Evolutionary conservation across 2,888 invertebrate genomes (phyloP), one percentile per base, ranked within the genome.

Genomic region (Frankliniella fusca): DNA sequence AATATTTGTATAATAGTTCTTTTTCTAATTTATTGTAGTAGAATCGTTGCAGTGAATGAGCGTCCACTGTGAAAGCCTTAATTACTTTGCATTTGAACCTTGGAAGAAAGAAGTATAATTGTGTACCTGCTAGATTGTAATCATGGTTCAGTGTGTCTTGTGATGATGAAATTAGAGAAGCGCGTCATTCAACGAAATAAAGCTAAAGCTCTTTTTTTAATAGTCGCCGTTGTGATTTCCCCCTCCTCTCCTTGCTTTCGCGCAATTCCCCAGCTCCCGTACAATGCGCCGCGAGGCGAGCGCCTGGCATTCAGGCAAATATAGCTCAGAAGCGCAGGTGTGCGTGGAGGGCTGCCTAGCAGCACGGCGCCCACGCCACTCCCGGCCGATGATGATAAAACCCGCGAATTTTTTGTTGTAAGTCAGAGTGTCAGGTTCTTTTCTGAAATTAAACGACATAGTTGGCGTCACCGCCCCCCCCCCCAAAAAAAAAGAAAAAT

Each of bases 101-200:
- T 12, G 70, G 70, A 76, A 23, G 70, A 76, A 76, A 76, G 70
- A 54, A 76, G 70, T 76, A 27, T 76, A 76, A 76, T 76, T 76
- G 70, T 76, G 70, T 76, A 76, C 70, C 70, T 76, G 70, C 70
- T 76, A 76, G 70, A 76, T 76, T 76, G 70, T 76, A 76, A 76
- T 76, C 70, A 76, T 23, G 70, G 70, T 76, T 76, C 70, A 76
- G 70, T 27, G 70, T 76, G 70, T 76, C 27, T 23, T 76, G 70
- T 76, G 70, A 76, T 76, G 70, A 76, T 38, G 38, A 54, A 20
- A 54, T 15, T 7, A 54, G 54, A 76, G n/a, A 76, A 76, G 70
- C 70, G 27, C 27, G 70, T 76, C 70, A 76, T 76, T 76, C 70
- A 76, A 76, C 70, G 70, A 76, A 76, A 76, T 76, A 76, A 76